These are phyloP conservation scores for Ceratotherium simum DNA, from an alignment of 2,113 vertebrate species.

Conservation along the genomic window DNA sequence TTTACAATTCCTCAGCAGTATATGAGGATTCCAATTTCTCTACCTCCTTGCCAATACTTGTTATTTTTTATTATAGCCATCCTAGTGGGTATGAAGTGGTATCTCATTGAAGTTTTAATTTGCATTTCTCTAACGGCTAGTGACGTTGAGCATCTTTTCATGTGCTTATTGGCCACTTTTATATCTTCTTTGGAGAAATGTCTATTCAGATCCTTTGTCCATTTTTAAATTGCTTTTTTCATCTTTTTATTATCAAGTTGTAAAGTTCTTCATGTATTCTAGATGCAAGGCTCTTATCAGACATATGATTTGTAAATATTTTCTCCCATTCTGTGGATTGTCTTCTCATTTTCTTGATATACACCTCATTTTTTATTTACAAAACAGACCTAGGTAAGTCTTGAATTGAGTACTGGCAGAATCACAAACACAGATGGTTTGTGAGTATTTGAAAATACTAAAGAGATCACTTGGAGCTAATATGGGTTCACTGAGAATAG, in stretches of 20 bases:
- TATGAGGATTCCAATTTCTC: neutral
- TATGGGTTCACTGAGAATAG: neutral
- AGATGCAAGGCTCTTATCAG: neutral
- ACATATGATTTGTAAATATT: neutral
- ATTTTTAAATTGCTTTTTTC: neutral
- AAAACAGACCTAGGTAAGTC: neutral
- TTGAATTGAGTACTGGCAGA: neutral
- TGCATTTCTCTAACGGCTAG: neutral
- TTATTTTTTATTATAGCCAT: neutral
- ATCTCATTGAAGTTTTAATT: neutral
- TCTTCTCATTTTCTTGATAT: neutral
- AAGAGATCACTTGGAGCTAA: neutral
- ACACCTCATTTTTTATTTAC: conserved; percentile 14
- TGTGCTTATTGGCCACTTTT: neutral
- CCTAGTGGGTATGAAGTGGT: neutral
- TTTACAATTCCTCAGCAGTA: neutral
- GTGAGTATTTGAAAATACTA: conserved; percentile 16
- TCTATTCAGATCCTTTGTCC: neutral
- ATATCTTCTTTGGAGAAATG: neutral
- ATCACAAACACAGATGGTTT: neutral
- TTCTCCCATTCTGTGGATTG: neutral
- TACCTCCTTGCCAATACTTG: neutral
- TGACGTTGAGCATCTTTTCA: neutral
- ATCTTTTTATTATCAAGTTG: conserved; percentile 32
- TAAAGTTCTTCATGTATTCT: neutral